A percentile compares a stretch with the other conserved stretches of the same genome.
Evolutionary conservation across 2,888 invertebrate species (phyloP).

Genomic region (Onchidella celtica): DNA sequence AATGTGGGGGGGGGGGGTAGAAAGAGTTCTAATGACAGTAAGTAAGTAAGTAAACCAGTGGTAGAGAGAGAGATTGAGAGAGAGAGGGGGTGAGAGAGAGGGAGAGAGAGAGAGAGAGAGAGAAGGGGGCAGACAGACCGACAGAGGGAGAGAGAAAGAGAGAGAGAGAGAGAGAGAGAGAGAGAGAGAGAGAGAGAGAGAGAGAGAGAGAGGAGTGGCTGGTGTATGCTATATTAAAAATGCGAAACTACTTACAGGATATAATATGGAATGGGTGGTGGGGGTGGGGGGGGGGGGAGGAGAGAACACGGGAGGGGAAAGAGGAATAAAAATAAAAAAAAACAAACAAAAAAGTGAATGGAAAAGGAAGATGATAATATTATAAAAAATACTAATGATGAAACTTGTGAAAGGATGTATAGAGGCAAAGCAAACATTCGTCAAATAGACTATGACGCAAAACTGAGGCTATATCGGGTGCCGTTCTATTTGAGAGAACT

Average conservation of each 20-base stretch:
- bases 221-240: background rate
- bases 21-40: background rate
- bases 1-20: background rate
- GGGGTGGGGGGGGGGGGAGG: background rate
- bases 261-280: background rate
- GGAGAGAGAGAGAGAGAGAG: constrained; percentile 6
- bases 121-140: background rate
- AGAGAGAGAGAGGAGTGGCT: background rate
- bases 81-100: constrained; percentile 25
- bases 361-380: background rate
- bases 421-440: too few relatives aligned
- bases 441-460: too few relatives aligned
- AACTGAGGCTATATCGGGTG: too few relatives aligned
- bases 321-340: background rate
- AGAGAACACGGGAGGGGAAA: background rate
- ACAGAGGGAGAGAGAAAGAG: background rate
- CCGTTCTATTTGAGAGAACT: too few relatives aligned
- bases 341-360: background rate
- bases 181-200: background rate
- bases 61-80: constrained; percentile 21
- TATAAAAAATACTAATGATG: too few relatives aligned
- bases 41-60: background rate
- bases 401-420: too few relatives aligned
- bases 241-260: background rate
- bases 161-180: background rate